Evolutionary conservation across 2,888 invertebrate species (phyloP), one percentile per base, ranked within the genome.

Genomic region (Proisotoma minuta): DNA sequence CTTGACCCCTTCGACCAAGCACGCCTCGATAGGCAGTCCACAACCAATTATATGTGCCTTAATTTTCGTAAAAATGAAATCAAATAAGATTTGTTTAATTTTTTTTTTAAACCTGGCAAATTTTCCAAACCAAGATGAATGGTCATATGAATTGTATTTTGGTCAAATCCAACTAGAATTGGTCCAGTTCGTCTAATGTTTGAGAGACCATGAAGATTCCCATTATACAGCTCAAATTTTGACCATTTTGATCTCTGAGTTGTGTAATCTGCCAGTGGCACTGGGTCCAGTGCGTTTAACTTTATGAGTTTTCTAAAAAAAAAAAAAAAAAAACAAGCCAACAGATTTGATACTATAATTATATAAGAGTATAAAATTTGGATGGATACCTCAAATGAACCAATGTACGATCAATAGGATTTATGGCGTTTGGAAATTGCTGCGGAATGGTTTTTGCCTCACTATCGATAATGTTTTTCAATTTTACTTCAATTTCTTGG

Each of bases 401-500:
- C 15, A 56, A 18, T 3, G 23, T 27, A 43, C 43, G 40, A 75
- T 92, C 92, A 61, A 91, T 81, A 0, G 91, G 90, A 5, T 90
- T 86, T 73, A 91, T 87, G 0, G 91, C 90, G 76, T 90, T 90
- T 0, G 90, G 89, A 74, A 91, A 86, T 59, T 84, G 84, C 73
- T 87, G 85, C 12, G 87, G 84, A 10, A 88, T 75, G 71, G 86
- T 83, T 15, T 84, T 83, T 28, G 91, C 82, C 75, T 88, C 84
- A 10, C 83, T 81, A 76, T 91, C 88, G 1, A 91, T 85, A 76
- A 87, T 87, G 1, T 80, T 81, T 70, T 88, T 82, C 0, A 88
- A 81, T 75, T 87, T 86, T 0, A 83, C 82, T 74, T 91, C 89
- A 1, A 88, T 87, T 40, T 73, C 63, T 2, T 84, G 84, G 23